These are phyloP conservation scores for Aphaenogaster ashmeadi DNA, from an alignment of 1,140 invertebrate species.

Conservation along the genomic window DNA sequence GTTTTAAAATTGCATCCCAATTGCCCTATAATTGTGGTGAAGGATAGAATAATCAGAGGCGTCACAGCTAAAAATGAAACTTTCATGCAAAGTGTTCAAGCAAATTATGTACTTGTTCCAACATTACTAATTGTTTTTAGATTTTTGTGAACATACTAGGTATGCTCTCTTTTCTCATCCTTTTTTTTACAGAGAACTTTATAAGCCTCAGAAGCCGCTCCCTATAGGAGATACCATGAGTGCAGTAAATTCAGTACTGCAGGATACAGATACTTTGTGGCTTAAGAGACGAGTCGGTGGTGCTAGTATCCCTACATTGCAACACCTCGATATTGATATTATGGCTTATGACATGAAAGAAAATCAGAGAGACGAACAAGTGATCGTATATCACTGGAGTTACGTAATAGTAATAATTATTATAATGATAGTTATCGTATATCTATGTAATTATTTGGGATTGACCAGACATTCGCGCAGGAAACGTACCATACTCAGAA, in stretches of 20 bases:
- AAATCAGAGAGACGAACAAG: conserved; percentile 47
- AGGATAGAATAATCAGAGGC: conserved; percentile 14
- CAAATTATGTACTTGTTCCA: neutral
- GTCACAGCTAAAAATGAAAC: neutral
- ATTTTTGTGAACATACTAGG: neutral
- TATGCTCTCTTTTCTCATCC: conserved; percentile 2
- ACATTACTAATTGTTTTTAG: neutral
- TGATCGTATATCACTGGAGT: conserved; percentile 75
- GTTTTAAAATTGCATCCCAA: neutral
- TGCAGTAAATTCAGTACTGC: conserved; percentile 80
- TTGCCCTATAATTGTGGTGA: conserved; percentile 6
- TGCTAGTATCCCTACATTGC: conserved; percentile 67
- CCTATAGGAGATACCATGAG: conserved; percentile 88
- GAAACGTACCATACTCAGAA: conserved; percentile 81
- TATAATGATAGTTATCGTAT: conserved; percentile 76
- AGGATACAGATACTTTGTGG: conserved; percentile 80
- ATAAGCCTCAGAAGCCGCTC: conserved; percentile 91
- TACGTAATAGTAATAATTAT: conserved; percentile 78
- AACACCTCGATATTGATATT: conserved; percentile 51
- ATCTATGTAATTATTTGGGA: conserved; percentile 78
- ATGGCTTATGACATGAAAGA: conserved; percentile 68
- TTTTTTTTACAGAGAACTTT: conserved; percentile 89
- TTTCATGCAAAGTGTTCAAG: neutral
- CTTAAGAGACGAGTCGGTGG: conserved; percentile 74
- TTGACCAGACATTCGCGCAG: conserved; percentile 82